These are phyloP conservation scores for Hypotaenidia philippensis DNA, from an alignment of 2,797 vertebrate genomes.

Conservation along the genomic window DNA sequence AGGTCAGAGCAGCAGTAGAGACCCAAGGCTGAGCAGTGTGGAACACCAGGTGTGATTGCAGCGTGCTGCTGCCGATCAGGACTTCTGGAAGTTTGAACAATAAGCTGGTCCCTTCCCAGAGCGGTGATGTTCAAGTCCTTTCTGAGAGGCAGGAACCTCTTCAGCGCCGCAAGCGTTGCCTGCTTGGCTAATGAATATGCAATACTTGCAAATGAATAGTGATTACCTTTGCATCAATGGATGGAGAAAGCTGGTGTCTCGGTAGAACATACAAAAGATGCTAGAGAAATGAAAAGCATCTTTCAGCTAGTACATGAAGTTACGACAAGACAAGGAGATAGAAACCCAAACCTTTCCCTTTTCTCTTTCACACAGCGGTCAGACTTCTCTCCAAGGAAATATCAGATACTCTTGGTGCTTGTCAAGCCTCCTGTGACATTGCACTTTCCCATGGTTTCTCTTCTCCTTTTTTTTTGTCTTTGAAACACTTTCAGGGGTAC, in stretches of 20 bases:
- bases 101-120: background rate
- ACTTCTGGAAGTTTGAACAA: background rate
- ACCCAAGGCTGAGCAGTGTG: background rate
- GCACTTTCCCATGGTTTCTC: background rate
- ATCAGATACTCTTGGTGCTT: rapidly evolving
- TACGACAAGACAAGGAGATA: background rate
- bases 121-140: background rate
- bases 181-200: background rate
- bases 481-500: background rate
- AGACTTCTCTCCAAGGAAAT: background rate
- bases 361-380: background rate
- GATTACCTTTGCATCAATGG: background rate
- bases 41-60: background rate
- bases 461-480: background rate
- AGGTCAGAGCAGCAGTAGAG: background rate
- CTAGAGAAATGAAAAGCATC: background rate
- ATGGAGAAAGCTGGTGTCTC: background rate
- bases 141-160: background rate
- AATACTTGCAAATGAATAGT: background rate
- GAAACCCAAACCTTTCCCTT: background rate
- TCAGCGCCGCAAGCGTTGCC: background rate
- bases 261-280: background rate
- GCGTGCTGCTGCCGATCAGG: background rate
- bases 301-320: background rate
- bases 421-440: background rate